Conservation (phyloP, 2,113 vertebrate species). For the Sapayoa aenigma region DNA sequence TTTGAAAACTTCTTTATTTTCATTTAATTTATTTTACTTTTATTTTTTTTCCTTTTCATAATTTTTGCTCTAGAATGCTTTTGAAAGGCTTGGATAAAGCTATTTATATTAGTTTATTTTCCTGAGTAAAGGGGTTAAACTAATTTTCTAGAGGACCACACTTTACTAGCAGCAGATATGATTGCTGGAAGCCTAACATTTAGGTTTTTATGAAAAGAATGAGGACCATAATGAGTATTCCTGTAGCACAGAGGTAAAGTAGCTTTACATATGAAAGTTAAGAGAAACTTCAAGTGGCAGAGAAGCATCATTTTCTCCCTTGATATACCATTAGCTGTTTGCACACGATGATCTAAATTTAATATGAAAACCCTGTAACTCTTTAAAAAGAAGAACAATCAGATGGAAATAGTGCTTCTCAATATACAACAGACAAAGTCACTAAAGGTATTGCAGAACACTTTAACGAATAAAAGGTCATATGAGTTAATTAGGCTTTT, state of each 20-base stretch:
- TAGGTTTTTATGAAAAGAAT: neutral
- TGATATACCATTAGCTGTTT: neutral
- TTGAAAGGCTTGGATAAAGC: neutral
- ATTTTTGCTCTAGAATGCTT: neutral
- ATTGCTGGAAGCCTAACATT: neutral
- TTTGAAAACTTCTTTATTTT: neutral
- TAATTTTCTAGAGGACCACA: neutral
- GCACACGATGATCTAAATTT: neutral
- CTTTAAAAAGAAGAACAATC: neutral
- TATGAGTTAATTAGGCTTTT: slow-evolving; percentile 65
- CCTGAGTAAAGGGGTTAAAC: neutral
- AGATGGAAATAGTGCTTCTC: neutral
- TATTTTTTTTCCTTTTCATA: neutral
- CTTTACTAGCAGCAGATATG: neutral
- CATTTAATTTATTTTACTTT: neutral
- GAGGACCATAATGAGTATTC: neutral
- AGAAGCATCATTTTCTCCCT: neutral
- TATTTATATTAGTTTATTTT: neutral
- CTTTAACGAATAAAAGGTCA: slow-evolving; percentile 62
- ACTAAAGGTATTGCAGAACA: slow-evolving; percentile 12
- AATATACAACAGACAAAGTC: neutral
- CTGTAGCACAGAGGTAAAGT: neutral
- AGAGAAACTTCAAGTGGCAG: neutral
- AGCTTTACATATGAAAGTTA: neutral
- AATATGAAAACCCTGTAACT: neutral